phyloP scores from a whole-genome alignment of 2,797 vertebrate genomes.

The Aplochiton taeniatus region DNA sequence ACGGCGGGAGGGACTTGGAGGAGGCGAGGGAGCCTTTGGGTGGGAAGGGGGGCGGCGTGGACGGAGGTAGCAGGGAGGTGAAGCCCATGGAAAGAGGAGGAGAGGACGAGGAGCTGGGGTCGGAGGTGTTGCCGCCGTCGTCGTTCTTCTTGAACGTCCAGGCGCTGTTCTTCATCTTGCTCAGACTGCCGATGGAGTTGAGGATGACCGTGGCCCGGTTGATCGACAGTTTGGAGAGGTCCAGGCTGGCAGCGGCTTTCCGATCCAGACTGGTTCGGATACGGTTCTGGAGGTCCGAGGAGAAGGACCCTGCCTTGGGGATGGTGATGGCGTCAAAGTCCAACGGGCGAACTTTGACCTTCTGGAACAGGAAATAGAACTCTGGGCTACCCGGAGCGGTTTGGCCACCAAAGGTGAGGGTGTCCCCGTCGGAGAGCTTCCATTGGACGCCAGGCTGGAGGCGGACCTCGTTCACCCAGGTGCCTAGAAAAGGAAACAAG shows the following conservation, averaged over 20 bases:
- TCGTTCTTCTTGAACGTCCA: conserved; percentile 80
- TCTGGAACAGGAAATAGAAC: conserved; percentile 93
- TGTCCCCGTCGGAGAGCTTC: conserved; percentile 86
- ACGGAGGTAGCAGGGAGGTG: conserved; percentile 52
- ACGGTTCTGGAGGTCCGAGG: conserved; percentile 78
- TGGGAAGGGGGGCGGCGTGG: conserved; percentile 57
- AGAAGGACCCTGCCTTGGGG: conserved; percentile 82
- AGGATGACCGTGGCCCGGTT: conserved; percentile 86
- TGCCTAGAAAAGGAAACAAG: conserved; percentile 68
- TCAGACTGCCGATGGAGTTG: conserved; percentile 91
- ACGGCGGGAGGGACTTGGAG: conserved; percentile 42
- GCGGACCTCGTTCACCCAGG: conserved; percentile 87
- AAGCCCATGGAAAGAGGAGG: conserved; percentile 42
- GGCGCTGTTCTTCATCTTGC: conserved; percentile 84
- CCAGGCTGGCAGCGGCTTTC: conserved; percentile 63
- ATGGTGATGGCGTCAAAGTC: conserved; percentile 90
- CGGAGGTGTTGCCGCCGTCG: conserved; percentile 54
- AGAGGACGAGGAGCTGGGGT: conserved; percentile 60
- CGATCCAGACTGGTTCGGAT: conserved; percentile 75
- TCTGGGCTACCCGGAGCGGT: conserved; percentile 72
- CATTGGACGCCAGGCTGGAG: conserved; percentile 76
- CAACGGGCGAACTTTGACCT: conserved; percentile 86
- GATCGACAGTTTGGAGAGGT: conserved; percentile 74
- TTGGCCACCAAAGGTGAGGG: conserved; percentile 82
- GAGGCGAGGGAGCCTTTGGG: conserved; percentile 5